Conservation (phyloP, 2,797 vertebrate genomes). For the Takifugu rubripes region DNA sequence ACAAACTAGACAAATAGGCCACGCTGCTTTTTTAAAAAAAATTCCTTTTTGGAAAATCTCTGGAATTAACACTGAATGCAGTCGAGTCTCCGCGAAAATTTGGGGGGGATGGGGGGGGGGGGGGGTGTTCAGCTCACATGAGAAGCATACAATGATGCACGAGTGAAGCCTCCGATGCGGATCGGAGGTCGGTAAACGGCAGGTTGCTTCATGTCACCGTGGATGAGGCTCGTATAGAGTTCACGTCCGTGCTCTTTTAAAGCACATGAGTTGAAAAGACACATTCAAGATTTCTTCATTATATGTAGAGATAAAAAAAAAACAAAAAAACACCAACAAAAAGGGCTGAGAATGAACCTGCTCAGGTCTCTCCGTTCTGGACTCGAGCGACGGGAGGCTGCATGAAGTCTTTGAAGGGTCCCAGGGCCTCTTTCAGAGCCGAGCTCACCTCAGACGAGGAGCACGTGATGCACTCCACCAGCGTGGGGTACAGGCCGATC, state of each 20-base stretch:
- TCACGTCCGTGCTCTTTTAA: constrained; percentile 46
- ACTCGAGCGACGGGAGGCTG: constrained; percentile 92
- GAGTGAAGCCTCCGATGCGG: constrained; percentile 32
- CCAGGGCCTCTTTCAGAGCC: constrained; percentile 94
- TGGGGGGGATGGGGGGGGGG: constrained; percentile 10
- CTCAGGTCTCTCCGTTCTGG: constrained; percentile 97
- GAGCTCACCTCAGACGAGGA: constrained; percentile 95
- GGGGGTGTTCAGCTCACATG: constrained; percentile 61
- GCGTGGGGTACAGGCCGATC: constrained; percentile 94
- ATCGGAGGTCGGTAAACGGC: constrained; percentile 13
- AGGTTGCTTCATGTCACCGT: constrained; percentile 44
- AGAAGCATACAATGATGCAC: constrained; percentile 60
- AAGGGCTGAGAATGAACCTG: constrained; percentile 38
- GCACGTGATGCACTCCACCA: constrained; percentile 97
- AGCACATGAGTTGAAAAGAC: constrained; percentile 69
- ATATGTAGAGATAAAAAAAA: constrained; percentile 10
- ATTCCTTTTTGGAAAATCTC: constrained; percentile 60
- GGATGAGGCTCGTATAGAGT: constrained; percentile 44
- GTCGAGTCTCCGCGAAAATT: constrained; percentile 69
- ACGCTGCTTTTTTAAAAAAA: constrained; percentile 70
- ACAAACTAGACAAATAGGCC: constrained; percentile 63
- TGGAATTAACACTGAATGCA: constrained; percentile 62
- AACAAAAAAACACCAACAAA: constrained; percentile 35
- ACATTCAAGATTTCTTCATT: constrained; percentile 75
- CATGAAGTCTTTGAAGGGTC: constrained; percentile 99